phyloP scores from a whole-genome alignment of 2,113 vertebrate species.

The Lynx canadensis region DNA sequence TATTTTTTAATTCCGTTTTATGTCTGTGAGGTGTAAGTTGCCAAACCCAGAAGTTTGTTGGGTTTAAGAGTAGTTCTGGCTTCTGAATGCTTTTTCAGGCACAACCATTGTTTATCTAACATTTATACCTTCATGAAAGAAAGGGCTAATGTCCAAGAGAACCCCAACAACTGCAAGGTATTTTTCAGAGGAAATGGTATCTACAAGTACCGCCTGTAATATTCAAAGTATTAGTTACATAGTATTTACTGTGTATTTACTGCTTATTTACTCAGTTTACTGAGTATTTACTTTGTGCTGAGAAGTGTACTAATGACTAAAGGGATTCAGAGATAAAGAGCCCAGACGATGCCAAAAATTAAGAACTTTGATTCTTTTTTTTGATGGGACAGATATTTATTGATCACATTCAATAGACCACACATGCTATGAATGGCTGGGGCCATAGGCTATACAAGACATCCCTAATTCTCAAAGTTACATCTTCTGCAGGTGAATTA shows the following conservation, averaged over 20 bases:
- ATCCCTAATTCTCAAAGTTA: not conserved
- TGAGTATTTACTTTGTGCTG: not conserved
- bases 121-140: not conserved
- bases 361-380: not conserved
- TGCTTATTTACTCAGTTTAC: not conserved
- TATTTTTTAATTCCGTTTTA: not conserved
- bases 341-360: not conserved
- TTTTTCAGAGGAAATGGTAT: not conserved
- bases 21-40: not conserved
- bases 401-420: not conserved
- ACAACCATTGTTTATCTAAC: not conserved
- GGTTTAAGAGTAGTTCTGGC: not conserved
- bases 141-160: not conserved
- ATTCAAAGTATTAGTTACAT: not conserved
- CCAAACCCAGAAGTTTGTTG: not conserved
- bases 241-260: not conserved
- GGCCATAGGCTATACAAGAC: not conserved
- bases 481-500: not conserved
- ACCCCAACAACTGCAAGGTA: not conserved
- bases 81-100: not conserved
- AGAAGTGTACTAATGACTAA: not conserved
- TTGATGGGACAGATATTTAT: not conserved
- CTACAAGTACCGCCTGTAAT: not conserved
- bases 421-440: not conserved
- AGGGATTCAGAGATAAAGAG: not conserved